Conservation (phyloP, 2,113 vertebrate genomes). For the Labeo catla region DNA sequence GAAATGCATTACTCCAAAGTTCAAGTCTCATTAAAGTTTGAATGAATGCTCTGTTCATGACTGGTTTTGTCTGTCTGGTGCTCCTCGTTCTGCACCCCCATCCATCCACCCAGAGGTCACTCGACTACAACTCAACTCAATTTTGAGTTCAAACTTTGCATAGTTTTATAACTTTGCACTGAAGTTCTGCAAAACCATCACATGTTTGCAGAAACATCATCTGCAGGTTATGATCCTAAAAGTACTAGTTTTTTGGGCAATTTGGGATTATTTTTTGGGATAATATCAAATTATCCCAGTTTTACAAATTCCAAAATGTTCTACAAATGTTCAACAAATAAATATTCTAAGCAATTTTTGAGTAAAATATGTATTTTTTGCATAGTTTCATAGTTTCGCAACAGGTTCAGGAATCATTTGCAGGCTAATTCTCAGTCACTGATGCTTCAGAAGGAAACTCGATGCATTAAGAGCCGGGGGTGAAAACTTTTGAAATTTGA, state of each 20-base stretch:
- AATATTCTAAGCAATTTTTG: neutral
- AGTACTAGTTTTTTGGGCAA: neutral
- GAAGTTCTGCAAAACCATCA: neutral
- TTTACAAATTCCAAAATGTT: neutral
- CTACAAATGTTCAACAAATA: too few species aligned
- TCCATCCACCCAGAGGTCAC: neutral
- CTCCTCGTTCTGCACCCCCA: neutral
- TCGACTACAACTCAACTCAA: neutral
- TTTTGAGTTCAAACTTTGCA: neutral
- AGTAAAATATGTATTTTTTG: neutral
- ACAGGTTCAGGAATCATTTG: too few species aligned
- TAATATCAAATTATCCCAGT: neutral
- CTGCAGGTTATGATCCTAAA: neutral
- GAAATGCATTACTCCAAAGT: neutral
- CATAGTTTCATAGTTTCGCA: too few species aligned
- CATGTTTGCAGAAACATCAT: neutral
- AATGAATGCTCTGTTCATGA: neutral
- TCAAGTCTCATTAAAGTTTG: neutral
- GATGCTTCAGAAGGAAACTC: too few species aligned
- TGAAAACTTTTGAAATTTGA: too few species aligned
- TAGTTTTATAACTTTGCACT: neutral
- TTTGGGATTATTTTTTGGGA: neutral
- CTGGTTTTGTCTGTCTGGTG: neutral
- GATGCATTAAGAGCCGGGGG: too few species aligned
- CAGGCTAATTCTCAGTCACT: too few species aligned